Evolutionary conservation across 2,888 invertebrate species (phyloP), one percentile per base, ranked within the genome.

Genomic region (Sphaerophoria taeniata): DNA sequence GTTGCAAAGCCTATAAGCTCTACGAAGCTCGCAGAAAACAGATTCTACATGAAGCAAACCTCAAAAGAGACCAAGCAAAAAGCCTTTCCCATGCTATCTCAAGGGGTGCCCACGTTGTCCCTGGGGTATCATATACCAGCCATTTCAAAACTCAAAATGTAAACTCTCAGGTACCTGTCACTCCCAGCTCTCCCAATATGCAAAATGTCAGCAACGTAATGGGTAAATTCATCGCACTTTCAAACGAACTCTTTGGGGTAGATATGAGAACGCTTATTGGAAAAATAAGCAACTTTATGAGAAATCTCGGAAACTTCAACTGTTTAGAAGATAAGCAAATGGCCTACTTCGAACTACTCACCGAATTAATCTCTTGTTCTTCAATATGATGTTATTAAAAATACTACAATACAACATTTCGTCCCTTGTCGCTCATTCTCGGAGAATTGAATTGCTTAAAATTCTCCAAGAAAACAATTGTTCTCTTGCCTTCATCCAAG

Each of bases 361-460:
- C 6, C 33, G 53, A 53, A 53, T 31, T 53, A 11, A 9, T 31
- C 4, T 53, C 11, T 12, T 53, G 53, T 4, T 43, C 39, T 7
- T 7, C 39, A 43, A n/a, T n/a, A n/a, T 43, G 39, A 43, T 49
- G 49, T 14, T 6, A 6, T 16, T 49, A 49, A 49, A 49, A 49
- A 49, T 49, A 31, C 12, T 53, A 53, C 53, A 53, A 53, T 53
- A 31, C 16, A 53, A 53, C 53, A 53, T 53, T 53, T 53, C 33
- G 53, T 53, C 53, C 11, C 33, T 53, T 5, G 33, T 53, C 5
- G 53, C 53, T 12, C 53, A 53, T 53, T 53, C 53, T 53, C 31
- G 53, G 53, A 31, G 53, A 31, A 53, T 53, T 53, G 53, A 31
- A 12, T 31, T 49, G 14, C 16, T 49, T 16, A 49, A 49, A 49